phyloP scores from a whole-genome alignment of 1,140 invertebrate genomes.

The Dendroctonus valens region DNA sequence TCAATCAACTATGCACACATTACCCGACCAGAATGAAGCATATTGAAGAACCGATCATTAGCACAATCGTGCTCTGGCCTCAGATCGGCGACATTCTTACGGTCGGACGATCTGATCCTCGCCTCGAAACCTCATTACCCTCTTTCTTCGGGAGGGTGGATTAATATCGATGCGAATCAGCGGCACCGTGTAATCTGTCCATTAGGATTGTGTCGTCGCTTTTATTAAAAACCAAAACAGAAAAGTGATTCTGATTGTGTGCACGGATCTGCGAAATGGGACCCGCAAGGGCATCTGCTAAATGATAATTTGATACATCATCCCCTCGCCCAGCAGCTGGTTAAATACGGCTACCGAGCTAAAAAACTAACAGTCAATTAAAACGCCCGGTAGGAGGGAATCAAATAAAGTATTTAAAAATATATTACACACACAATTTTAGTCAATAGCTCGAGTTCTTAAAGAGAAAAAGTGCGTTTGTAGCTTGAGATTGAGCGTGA shows the following conservation, averaged over 20 bases:
- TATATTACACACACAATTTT: too few species aligned
- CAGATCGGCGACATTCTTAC: constrained; percentile 27
- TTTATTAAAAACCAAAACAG: constrained; percentile 37
- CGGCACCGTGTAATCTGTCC: constrained; percentile 28
- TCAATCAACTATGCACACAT: too few species aligned
- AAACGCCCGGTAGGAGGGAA: too few species aligned
- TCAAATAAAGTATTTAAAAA: too few species aligned
- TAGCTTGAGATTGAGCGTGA: too few species aligned
- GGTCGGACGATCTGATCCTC: constrained; percentile 20
- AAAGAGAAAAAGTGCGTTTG: too few species aligned
- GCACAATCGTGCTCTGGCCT: too few species aligned
- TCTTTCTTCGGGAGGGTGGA: constrained; percentile 28
- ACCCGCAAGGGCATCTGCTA: constrained; percentile 8
- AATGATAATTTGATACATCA: constrained; percentile 30
- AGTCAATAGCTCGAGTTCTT: too few species aligned
- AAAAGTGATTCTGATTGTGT: constrained; percentile 15
- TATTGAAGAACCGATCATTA: too few species aligned
- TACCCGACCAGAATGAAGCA: too few species aligned
- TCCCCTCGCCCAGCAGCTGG: constrained; percentile 12
- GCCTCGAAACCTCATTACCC: constrained; percentile 26
- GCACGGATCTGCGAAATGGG: constrained; percentile 12
- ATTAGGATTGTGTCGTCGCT: constrained; percentile 23
- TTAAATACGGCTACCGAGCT: constrained; percentile 13
- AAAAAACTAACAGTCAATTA: constrained; percentile 21
- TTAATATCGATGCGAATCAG: constrained; percentile 34